Evolutionary conservation across 2,797 vertebrate species (phyloP), one percentile per base, ranked within the genome.

Genomic region (Hippocampus kuda): DNA sequence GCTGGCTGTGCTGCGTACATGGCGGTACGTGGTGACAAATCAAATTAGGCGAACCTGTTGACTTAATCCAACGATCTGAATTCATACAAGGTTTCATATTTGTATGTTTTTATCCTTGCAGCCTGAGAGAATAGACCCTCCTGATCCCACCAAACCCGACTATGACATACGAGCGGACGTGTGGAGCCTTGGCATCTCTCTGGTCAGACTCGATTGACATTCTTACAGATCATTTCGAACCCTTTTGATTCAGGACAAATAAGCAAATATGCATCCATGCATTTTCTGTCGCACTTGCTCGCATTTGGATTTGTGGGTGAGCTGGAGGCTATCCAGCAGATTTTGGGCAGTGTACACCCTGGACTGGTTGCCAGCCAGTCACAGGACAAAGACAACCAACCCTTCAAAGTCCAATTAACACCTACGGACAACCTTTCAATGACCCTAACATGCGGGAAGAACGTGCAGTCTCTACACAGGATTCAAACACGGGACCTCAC

Each of bases 1-100:
- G 96, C 96, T 0, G 96, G 96, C 70, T 98, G 96, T n/a, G 95
- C 95, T 2, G 94, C 95, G 1, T 97, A 98, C 84, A 98, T 97
- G 96, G 95, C 96, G 24, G 96, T 97, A 79, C 93, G 94, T 72
- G 18, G n/a, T 13, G 10, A 38, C 6, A 65, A 46, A 48, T 65
- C 41, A 15, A 1, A 2, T 38, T 38, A 3, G 20, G 9, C 30
- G 0, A 9, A 38, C 18, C 3, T 61, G 30, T 22, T 20, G 20
- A 34, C 16, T 61, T 34, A 9, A 60, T 30, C 5, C 13, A 60
- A 15, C 56, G 20, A 61, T 61, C 59, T 38, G 2, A 61, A 16
- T 26, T 4, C n/a, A 56, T 1, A 24, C 53, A 24, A 1, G 56
- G 16, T 56, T 1, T 68, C 22, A 10, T 82, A 18, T 63, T 65